Base-by-base conservation (phyloP, 2,113 vertebrate species). In the Formicarius rufipectus region DNA sequence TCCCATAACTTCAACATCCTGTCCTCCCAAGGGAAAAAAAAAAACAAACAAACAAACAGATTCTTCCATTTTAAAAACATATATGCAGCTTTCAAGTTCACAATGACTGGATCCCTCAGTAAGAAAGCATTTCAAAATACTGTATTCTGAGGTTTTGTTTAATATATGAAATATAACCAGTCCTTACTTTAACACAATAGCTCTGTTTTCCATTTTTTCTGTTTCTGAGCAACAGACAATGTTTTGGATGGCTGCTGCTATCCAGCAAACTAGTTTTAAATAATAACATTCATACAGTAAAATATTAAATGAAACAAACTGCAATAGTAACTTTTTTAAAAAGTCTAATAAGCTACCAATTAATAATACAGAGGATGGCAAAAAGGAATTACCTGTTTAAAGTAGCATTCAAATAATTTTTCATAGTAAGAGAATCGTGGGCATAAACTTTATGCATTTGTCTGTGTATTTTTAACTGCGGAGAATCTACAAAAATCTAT, bases 321-420 rank as follows among this genome's bases (percentile, higher is more conserved):
- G 37, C 23, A 82, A 89, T 81, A 86, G 90, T 71, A 92, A 83
- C 77, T 90, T 97, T 89, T 88, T 33, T 88, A 96, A 96, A 76
- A 83, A 87, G 55, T 92, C 95, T 93, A 93, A 97, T 93, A 91
- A 96, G 84, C 63, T 42, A 71, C 58, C 91, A 92, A 95, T 97
- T 97, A 97, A 94, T 91, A 96, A 74, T 69, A 21, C 4, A 10
- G 78, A 69, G 19, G 33, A 56, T 69, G 81, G 75, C 45, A 92
- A 80, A 28, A 20, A 86, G 37, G 75, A 94, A 92, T 96, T 86
- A 90, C 67, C 90, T 95, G 85, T 84, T 95, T 84, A 94, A 96
- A 93, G 83, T 55, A 88, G 72, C 58, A 78, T 82, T 82, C 47
- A 93, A 92, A 52, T 4, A 30, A 30, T 80, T 95, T 89, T 85